Evolutionary conservation across 2,113 vertebrate genomes (phyloP).

Genomic region (Mohoua ochrocephala): DNA sequence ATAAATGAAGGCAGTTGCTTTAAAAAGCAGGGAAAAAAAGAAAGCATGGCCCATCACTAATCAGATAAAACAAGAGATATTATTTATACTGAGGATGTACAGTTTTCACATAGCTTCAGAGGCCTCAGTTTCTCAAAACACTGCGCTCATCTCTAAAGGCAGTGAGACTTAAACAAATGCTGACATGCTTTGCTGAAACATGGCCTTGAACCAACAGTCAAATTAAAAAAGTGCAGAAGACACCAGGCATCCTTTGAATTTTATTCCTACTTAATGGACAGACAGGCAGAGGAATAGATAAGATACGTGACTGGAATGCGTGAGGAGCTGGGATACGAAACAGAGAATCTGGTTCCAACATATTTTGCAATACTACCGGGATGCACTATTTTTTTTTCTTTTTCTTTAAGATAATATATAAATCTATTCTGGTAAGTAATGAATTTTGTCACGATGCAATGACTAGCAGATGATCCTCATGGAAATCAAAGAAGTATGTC

Average conservation of each 20-base stretch:
- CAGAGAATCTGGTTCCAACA: background rate
- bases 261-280: background rate
- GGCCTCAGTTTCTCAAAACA: background rate
- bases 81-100: background rate
- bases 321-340: rapidly evolving
- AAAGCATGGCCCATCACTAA: background rate
- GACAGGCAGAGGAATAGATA: background rate
- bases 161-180: background rate
- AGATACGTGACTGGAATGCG: background rate
- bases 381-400: background rate
- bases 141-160: background rate
- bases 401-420: background rate
- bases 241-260: background rate
- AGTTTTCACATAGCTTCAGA: background rate
- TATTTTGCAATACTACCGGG: background rate
- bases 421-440: background rate
- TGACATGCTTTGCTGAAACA: conserved; percentile 24
- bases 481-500: background rate
- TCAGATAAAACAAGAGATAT: conserved; percentile 6
- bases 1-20: conserved; percentile 22
- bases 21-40: background rate
- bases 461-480: background rate
- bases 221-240: background rate
- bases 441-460: background rate
- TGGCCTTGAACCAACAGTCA: conserved; percentile 15